Conservation (phyloP, 2,113 vertebrate genomes). For the Accipiter cooperii region DNA sequence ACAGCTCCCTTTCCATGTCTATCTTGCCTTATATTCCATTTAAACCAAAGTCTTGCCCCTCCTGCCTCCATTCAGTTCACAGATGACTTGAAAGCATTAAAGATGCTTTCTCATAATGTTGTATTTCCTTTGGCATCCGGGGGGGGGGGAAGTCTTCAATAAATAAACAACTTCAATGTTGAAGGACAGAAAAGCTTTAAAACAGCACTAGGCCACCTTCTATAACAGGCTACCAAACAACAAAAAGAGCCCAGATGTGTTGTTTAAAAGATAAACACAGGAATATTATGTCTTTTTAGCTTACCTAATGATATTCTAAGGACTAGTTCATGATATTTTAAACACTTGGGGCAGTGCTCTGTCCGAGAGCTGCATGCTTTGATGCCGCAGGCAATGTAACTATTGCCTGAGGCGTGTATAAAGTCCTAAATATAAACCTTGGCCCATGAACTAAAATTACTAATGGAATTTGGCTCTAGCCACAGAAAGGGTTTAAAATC, state of each 20-base stretch:
- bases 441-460: slow-evolving; percentile 45
- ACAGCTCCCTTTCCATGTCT: background rate
- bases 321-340: background rate
- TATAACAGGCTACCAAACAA: background rate
- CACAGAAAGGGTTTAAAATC: slow-evolving; percentile 49
- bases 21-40: background rate
- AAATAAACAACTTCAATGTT: background rate
- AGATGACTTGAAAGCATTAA: background rate
- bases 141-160: background rate
- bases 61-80: background rate
- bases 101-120: background rate
- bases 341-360: background rate
- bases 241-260: background rate
- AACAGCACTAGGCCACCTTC: background rate
- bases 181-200: background rate
- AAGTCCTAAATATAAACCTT: slow-evolving; percentile 56
- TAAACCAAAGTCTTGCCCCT: background rate
- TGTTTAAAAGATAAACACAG: background rate
- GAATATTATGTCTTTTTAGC: background rate
- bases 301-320: background rate
- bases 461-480: slow-evolving; percentile 52
- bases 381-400: slow-evolving; percentile 1
- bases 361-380: background rate
- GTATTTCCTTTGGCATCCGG: background rate
- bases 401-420: background rate